These are phyloP conservation scores for Conopomorpha cramerella DNA, from an alignment of 1,140 invertebrate genomes.

Conservation along the genomic window DNA sequence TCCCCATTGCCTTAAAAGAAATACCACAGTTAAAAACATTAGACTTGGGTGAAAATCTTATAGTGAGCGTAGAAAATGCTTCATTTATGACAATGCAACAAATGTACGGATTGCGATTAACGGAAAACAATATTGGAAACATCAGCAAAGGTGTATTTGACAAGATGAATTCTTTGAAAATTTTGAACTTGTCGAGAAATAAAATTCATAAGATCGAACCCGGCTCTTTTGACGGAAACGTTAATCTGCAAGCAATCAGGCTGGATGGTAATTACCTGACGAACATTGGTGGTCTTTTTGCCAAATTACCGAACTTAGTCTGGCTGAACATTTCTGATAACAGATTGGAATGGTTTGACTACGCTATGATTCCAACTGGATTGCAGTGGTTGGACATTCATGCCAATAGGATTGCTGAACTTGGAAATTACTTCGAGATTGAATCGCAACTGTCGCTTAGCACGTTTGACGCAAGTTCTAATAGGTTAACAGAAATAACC, in stretches of 20 bases:
- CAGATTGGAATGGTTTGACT: constrained; percentile 86
- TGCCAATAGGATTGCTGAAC: constrained; percentile 81
- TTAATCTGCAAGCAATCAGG: constrained; percentile 83
- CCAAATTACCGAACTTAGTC: constrained; percentile 83
- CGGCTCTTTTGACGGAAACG: constrained; percentile 82
- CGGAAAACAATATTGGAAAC: constrained; percentile 87
- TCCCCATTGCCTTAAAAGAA: constrained; percentile 83
- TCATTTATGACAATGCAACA: constrained; percentile 81
- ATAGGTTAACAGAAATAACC: constrained; percentile 83
- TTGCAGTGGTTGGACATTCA: constrained; percentile 91
- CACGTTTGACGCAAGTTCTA: constrained; percentile 85
- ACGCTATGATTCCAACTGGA: constrained; percentile 86
- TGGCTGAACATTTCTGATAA: constrained; percentile 94
- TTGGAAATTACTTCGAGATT: constrained; percentile 90
- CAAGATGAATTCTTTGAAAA: constrained; percentile 81
- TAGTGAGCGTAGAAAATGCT: constrained; percentile 79
- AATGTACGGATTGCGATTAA: constrained; percentile 81
- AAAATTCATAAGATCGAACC: constrained; percentile 84
- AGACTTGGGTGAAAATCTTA: constrained; percentile 88
- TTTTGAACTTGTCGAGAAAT: constrained; percentile 86
- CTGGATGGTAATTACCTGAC: constrained; percentile 87
- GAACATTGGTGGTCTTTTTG: constrained; percentile 83
- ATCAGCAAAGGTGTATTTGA: constrained; percentile 83
- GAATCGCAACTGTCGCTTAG: constrained; percentile 81
- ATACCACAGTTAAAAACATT: constrained; percentile 82